Evolutionary conservation across 2,113 vertebrate species (phyloP).

Genomic region (Anolis sagrei): DNA sequence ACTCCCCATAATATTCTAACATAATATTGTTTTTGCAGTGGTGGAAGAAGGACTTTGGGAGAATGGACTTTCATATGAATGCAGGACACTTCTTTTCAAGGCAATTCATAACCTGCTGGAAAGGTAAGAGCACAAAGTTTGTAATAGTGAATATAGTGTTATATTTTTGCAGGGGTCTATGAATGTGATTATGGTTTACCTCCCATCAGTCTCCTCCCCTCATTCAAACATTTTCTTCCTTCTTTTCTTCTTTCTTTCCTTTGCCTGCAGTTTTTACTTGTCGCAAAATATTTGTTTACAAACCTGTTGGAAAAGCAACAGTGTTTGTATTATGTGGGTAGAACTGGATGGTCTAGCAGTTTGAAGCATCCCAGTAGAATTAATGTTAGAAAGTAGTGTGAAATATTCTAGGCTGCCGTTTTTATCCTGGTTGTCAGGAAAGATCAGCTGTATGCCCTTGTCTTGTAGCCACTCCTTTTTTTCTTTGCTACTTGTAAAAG

Average conservation of each 20-base stretch:
- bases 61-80: constrained; percentile 97
- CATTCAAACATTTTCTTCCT: no score
- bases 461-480: neutral
- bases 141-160: constrained; percentile 13
- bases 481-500: neutral
- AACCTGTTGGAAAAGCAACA: neutral
- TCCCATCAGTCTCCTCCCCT: neutral
- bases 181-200: neutral
- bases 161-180: neutral
- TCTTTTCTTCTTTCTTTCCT: neutral
- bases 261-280: neutral
- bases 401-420: neutral
- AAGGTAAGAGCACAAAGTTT: constrained; percentile 82
- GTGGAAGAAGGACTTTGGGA: constrained; percentile 97
- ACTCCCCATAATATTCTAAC: constrained; percentile 7
- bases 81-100: constrained; percentile 97
- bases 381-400: neutral
- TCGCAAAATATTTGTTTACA: neutral
- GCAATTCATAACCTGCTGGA: constrained; percentile 98
- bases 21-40: constrained; percentile 80
- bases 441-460: neutral
- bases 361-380: neutral
- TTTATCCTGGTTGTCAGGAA: neutral
- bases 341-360: neutral
- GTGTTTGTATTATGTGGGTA: neutral